These are phyloP conservation scores for Staurois parvus DNA, from an alignment of 2,797 vertebrate genomes.

Conservation along the genomic window DNA sequence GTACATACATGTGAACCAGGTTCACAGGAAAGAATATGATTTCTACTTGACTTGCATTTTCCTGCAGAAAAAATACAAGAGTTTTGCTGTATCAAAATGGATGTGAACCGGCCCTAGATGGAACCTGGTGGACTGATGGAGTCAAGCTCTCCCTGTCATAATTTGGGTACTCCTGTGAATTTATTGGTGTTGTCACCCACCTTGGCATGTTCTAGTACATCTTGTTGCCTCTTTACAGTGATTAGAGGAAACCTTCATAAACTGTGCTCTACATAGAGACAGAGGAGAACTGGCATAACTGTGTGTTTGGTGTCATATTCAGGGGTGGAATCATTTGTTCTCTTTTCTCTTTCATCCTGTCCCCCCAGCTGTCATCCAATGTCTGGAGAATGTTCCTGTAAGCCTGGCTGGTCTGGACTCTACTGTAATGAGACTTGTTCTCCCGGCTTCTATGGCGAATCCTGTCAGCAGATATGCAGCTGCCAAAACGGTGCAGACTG, in stretches of 20 bases:
- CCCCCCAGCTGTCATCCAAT: slow-evolving; percentile 93
- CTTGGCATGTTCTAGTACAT: background rate
- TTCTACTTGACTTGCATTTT: no score
- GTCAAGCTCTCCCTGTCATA: no score
- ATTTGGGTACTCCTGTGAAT: background rate
- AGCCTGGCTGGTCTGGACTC: slow-evolving; percentile 90
- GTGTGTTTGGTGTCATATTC: slow-evolving; percentile 59
- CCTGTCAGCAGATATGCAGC: slow-evolving; percentile 90
- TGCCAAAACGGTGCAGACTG: slow-evolving; percentile 97
- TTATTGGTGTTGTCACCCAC: background rate
- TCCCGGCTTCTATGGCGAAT: slow-evolving; percentile 89
- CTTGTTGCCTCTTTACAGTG: background rate
- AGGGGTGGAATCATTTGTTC: slow-evolving; percentile 68
- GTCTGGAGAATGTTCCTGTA: slow-evolving; percentile 93
- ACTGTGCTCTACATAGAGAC: background rate
- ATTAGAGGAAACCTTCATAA: background rate
- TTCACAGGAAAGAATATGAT: no score
- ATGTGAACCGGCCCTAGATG: no score
- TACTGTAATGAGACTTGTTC: slow-evolving; percentile 96
- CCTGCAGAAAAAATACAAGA: no score
- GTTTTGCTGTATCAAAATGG: no score
- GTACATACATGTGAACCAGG: no score
- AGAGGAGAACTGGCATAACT: background rate
- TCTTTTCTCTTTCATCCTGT: slow-evolving; percentile 71
- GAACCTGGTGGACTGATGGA: no score